Percentiles rank a stretch among this genome's conserved stretches.
Evolutionary conservation across 2,888 invertebrate species (phyloP).

Genomic region (Coelinius sp.): DNA sequence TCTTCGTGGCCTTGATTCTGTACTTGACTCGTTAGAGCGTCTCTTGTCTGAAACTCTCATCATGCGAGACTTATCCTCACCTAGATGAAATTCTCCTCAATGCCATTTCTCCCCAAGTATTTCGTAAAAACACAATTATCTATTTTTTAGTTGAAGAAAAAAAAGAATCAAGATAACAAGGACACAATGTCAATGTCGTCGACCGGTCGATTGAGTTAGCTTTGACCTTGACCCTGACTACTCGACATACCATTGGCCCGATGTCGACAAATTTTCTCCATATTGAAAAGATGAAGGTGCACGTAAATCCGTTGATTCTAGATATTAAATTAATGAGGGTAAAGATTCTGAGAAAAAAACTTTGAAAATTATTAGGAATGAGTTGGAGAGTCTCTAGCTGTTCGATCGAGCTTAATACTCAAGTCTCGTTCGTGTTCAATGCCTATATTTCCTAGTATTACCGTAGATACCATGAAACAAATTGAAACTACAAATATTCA

Average conservation of each 20-base stretch:
- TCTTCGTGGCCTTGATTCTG: slow-evolving; percentile 36
- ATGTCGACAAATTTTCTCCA: slow-evolving; percentile 3
- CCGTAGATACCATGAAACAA: background rate
- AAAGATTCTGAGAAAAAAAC: background rate
- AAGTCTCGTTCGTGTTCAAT: background rate
- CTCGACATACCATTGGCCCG: slow-evolving; percentile 31
- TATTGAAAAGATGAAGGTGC: background rate
- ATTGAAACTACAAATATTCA: background rate
- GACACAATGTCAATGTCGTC: slow-evolving; percentile 51
- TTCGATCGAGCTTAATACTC: slow-evolving; percentile 8
- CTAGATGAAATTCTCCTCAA: background rate
- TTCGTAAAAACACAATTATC: background rate
- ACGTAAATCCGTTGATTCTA: background rate
- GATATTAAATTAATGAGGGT: background rate
- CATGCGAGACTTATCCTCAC: background rate
- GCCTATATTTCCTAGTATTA: background rate
- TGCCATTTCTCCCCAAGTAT: background rate
- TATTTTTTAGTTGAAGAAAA: background rate
- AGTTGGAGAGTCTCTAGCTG: background rate
- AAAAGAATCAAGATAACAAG: slow-evolving; percentile 6
- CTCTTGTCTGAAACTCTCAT: slow-evolving; percentile 38
- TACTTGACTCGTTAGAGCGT: slow-evolving; percentile 42
- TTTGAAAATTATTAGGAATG: background rate
- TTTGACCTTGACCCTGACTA: slow-evolving; percentile 41
- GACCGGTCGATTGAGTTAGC: slow-evolving; percentile 53